Evolutionary conservation across 2,113 vertebrate genomes (phyloP).

Genomic region (Charina bottae): DNA sequence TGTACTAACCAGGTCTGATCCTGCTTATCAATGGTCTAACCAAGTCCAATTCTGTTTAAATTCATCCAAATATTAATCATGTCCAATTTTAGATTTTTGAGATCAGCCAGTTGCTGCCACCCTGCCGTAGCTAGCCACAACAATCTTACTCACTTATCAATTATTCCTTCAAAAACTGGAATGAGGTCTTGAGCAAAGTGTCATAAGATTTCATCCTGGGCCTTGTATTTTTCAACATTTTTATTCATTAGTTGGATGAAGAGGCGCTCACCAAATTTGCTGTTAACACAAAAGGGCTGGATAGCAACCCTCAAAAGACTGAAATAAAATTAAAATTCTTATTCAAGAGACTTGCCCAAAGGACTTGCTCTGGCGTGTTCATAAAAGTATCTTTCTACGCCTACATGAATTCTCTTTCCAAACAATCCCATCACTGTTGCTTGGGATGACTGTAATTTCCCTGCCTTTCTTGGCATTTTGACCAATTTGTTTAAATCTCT

Average conservation of each 20-base stretch:
- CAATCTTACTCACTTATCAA: too few species aligned
- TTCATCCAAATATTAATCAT: too few species aligned
- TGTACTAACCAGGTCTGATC: too few species aligned
- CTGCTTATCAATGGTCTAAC: too few species aligned
- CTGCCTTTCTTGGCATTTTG: not conserved
- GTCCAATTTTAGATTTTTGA: too few species aligned
- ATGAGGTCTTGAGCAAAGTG: not conserved
- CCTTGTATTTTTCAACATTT: not conserved
- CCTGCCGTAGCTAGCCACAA: too few species aligned
- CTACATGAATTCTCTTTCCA: not conserved
- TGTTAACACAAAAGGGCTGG: not conserved
- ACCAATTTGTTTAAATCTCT: not conserved
- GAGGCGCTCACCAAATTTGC: not conserved
- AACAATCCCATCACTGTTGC: not conserved
- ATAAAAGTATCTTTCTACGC: not conserved
- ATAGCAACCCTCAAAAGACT: not conserved
- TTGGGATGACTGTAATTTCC: not conserved
- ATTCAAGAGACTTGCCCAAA: not conserved
- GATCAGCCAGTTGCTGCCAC: too few species aligned
- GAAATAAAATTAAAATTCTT: not conserved
- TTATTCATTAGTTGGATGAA: not conserved
- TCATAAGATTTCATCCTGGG: not conserved
- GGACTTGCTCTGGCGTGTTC: slow-evolving; percentile 5
- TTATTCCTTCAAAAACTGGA: too few species aligned
- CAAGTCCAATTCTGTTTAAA: too few species aligned